Base-by-base conservation (phyloP, 2,113 vertebrate genomes). In the Numenius arquata region DNA sequence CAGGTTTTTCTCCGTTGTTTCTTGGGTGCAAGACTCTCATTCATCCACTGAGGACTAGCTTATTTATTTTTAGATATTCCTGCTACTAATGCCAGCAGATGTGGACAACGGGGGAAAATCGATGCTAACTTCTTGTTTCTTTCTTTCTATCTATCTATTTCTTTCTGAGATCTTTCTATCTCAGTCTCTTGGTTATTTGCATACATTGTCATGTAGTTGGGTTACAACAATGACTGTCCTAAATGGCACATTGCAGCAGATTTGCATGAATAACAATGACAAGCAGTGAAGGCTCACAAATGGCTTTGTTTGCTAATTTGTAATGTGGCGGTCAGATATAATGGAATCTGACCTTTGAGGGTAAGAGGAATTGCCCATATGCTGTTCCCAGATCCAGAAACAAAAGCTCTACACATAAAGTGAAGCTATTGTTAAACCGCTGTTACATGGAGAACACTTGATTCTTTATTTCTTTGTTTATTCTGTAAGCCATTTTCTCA, bases 281-380 rank as follows among this genome's bases (percentile, higher is more conserved):
- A 80, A 95, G 88, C 78, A 93, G 74, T 85, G 94, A 97, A 77
- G 29, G 66, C 85, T 96, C 93, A 93, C 92, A 96, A 96, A 88
- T 82, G 85, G 61, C 93, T 96, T 90, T 94, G 91, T 97, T 97
- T 94, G 91, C 83, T 97, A 93, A 97, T 96, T 96, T 95, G 95
- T 93, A 85, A 78, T 86, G 71, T 85, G 70, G 89, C 92, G 83
- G 91, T 96, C 95, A 97, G 75, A 75, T 90, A 82, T 94, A 92
- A 97, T 95, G 96, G 94, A 97, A 95, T 97, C 95, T 96, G 96
- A 95, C 97, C 96, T 97, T 94, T 40, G 41, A 96, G 96, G 77
- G 93, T 93, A 94, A 97, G 93, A 95, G 93, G 94, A 95, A 92
- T 91, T 97, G 91, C 59, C 90, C 88, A 65, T 97, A 96, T 96